phyloP scores from a whole-genome alignment of 2,888 invertebrate species.

The Campopleginae sp. region DNA sequence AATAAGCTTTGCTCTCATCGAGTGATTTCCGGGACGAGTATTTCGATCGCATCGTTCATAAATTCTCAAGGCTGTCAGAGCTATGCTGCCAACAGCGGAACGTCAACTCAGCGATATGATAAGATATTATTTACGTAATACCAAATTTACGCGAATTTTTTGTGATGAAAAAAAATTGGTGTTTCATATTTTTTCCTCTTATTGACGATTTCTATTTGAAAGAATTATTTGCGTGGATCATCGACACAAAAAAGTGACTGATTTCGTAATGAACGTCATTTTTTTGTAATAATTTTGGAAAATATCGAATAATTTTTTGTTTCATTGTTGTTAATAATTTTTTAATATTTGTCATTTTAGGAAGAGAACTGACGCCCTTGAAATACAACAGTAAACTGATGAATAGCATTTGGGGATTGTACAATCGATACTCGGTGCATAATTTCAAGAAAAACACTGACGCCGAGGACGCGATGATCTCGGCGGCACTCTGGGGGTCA shows the following conservation, averaged over 20 bases:
- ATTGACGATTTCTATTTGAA: background rate
- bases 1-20: background rate
- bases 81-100: background rate
- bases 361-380: slow-evolving; percentile 88
- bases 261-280: background rate
- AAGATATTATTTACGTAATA: background rate
- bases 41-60: background rate
- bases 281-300: background rate
- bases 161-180: background rate
- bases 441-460: slow-evolving; percentile 93
- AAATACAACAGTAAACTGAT: slow-evolving; percentile 94
- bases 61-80: background rate
- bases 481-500: slow-evolving; percentile 83
- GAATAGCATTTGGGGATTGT: slow-evolving; percentile 96
- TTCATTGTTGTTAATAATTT: background rate
- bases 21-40: background rate
- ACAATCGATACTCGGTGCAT: slow-evolving; percentile 95
- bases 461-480: slow-evolving; percentile 81
- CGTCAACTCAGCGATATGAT: background rate
- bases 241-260: background rate
- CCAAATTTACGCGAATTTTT: background rate
- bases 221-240: background rate
- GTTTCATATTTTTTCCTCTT: background rate
- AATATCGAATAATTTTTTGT: background rate
- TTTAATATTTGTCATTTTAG: slow-evolving; percentile 82